Evolutionary conservation across 2,113 vertebrate species (phyloP).

Genomic region (Xyliphius kryptos): DNA sequence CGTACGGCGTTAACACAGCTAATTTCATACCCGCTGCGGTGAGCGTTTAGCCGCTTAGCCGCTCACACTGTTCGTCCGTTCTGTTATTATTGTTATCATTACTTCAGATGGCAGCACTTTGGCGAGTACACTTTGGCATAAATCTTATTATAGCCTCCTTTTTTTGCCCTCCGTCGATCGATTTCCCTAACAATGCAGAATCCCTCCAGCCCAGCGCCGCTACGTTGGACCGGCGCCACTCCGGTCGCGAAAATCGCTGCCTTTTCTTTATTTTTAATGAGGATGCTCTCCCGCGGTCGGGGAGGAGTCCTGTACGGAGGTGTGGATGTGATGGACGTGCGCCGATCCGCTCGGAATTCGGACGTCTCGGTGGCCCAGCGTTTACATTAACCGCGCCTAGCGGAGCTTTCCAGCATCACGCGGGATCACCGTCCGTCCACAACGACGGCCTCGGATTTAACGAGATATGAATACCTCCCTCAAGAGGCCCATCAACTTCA

Average conservation of each 20-base stretch:
- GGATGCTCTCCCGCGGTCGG: slow-evolving; percentile 24
- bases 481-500: slow-evolving; percentile 41
- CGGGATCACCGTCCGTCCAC: too few species aligned
- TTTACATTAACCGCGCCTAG: too few species aligned
- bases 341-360: too few species aligned
- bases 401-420: too few species aligned
- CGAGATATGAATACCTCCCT: slow-evolving; percentile 44
- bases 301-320: too few species aligned
- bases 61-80: slow-evolving; percentile 21
- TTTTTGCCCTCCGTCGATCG: slow-evolving; percentile 36
- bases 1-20: slow-evolving; percentile 41
- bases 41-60: slow-evolving; percentile 24
- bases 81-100: slow-evolving; percentile 2
- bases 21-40: slow-evolving; percentile 51
- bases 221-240: slow-evolving; percentile 34
- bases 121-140: slow-evolving; percentile 47
- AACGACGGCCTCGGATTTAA: slow-evolving; percentile 39
- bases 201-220: slow-evolving; percentile 45
- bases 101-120: slow-evolving; percentile 35
- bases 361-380: too few species aligned
- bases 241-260: slow-evolving; percentile 32
- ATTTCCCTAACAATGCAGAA: slow-evolving; percentile 56
- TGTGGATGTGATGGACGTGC: too few species aligned
- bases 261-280: slow-evolving; percentile 55
- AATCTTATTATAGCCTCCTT: slow-evolving; percentile 29